Conservation (phyloP, 2,113 vertebrate species). For the Gobiocypris rarus region DNA sequence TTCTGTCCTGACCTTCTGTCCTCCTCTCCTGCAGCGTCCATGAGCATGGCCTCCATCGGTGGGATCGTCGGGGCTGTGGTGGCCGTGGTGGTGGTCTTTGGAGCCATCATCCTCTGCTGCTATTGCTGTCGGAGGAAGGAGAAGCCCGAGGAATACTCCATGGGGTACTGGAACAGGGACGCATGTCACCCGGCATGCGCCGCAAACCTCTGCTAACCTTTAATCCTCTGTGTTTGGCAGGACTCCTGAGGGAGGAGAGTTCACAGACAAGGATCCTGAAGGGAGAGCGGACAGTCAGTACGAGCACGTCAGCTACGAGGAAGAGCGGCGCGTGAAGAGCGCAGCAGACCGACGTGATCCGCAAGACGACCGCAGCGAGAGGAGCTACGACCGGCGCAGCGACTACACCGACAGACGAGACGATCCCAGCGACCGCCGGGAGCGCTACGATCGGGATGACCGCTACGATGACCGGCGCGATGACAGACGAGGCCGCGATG, state of each 20-base stretch:
- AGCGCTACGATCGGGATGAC: slow-evolving; percentile 24
- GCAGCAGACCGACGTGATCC: neutral
- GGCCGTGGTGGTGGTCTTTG: slow-evolving; percentile 15
- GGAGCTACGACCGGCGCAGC: neutral
- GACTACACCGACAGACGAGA: slow-evolving; percentile 48
- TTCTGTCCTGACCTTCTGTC: no score
- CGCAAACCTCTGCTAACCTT: neutral
- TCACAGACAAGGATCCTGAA: slow-evolving; percentile 42
- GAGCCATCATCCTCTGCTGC: slow-evolving; percentile 64
- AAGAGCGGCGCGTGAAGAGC: neutral
- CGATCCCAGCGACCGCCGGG: slow-evolving; percentile 28
- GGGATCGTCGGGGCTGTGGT: slow-evolving; percentile 62
- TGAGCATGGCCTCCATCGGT: slow-evolving; percentile 63
- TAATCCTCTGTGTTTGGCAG: slow-evolving; percentile 56
- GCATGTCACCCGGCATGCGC: neutral
- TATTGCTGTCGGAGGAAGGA: slow-evolving; percentile 68
- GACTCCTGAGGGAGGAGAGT: slow-evolving; percentile 25
- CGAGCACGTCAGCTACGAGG: fast-evolving
- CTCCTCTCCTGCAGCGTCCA: slow-evolving; percentile 54
- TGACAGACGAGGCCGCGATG: neutral
- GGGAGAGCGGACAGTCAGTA: slow-evolving; percentile 18
- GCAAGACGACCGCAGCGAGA: slow-evolving; percentile 29
- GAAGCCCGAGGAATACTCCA: slow-evolving; percentile 54
- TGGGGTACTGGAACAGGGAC: slow-evolving; percentile 61
- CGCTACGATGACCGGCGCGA: slow-evolving; percentile 41